Evolutionary conservation across 2,888 invertebrate genomes (phyloP).

Genomic region (Unio delphinus): DNA sequence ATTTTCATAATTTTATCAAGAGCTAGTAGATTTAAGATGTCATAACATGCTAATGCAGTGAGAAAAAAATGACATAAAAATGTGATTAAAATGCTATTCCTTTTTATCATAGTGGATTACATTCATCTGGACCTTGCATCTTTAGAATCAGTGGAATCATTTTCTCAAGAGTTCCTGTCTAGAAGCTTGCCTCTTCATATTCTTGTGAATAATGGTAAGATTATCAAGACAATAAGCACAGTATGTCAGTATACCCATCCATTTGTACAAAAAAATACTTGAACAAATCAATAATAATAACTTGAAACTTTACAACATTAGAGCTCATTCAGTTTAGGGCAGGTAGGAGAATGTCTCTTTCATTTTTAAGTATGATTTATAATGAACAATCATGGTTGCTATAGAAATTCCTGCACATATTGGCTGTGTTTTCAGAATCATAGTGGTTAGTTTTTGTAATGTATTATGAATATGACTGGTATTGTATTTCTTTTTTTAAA

Average conservation of each 20-base stretch:
- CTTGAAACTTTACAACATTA: too few species aligned
- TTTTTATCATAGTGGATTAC: constrained; percentile 48
- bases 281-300: too few species aligned
- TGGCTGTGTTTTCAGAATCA: too few species aligned
- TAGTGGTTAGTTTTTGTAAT: too few species aligned
- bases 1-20: neutral
- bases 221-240: neutral
- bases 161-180: constrained; percentile 45
- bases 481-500: too few species aligned
- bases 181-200: constrained; percentile 46
- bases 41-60: neutral
- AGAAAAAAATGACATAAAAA: neutral
- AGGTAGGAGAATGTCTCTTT: too few species aligned
- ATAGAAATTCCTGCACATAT: too few species aligned
- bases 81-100: neutral
- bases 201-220: constrained; percentile 59
- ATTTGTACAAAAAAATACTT: neutral
- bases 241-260: neutral
- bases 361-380: too few species aligned
- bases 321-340: too few species aligned
- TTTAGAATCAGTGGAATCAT: constrained; percentile 44
- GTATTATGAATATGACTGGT: too few species aligned
- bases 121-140: constrained; percentile 46
- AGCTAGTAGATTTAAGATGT: neutral
- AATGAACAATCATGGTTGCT: too few species aligned